These are phyloP conservation scores for Eumacrocentrus americanus DNA, from an alignment of 2,888 invertebrate genomes.

Conservation along the genomic window DNA sequence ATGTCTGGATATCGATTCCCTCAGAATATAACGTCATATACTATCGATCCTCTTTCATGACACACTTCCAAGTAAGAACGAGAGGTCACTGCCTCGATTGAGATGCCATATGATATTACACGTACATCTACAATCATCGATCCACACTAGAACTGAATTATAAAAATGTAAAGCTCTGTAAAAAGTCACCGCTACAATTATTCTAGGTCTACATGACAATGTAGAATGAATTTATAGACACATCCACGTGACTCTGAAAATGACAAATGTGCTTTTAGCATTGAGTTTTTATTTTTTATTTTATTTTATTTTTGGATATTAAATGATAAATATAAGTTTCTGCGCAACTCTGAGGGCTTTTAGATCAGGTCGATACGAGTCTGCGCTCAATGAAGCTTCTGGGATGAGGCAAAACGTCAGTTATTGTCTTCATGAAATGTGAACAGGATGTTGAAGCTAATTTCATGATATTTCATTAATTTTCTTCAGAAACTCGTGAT, in stretches of 20 bases:
- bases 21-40: not conserved
- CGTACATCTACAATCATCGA: too few relatives aligned
- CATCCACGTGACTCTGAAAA: not conserved
- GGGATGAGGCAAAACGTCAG: not conserved
- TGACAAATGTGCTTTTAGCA: too few relatives aligned
- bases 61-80: not conserved
- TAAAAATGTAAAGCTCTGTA: not conserved
- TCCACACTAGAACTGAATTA: too few relatives aligned
- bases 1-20: not conserved
- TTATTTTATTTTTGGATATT: not conserved
- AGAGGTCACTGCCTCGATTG: not conserved
- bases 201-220: too few relatives aligned
- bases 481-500: too few relatives aligned
- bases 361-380: conserved; percentile 47
- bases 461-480: not conserved
- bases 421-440: not conserved
- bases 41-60: conserved; percentile 7
- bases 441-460: not conserved
- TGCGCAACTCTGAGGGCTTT: conserved; percentile 33
- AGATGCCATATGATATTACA: too few relatives aligned
- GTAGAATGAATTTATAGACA: too few relatives aligned
- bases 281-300: too few relatives aligned
- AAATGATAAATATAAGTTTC: too few relatives aligned
- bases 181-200: too few relatives aligned
- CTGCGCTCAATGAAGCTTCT: conserved; percentile 44